Base-by-base conservation (phyloP, 2,113 vertebrate species). In the Oreochromis tanganicae region DNA sequence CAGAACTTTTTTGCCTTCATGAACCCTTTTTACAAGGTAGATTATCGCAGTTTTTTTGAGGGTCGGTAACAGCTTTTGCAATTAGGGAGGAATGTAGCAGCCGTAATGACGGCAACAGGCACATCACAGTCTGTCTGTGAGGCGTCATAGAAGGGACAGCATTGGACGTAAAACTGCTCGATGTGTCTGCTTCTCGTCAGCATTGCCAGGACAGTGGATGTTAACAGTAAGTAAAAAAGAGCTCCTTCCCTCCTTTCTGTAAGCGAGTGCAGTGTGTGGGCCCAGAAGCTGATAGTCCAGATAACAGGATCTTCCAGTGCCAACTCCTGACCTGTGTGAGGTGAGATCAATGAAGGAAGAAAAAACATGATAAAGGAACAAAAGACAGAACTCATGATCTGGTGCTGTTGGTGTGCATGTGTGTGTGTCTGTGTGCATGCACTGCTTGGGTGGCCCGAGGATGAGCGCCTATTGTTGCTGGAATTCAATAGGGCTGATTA, bases 401-500 rank as follows among this genome's bases (percentile, higher is more conserved):
- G 85, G 82, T 88, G 84, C 91, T 89, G 89, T 83, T 90, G 80
- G 88, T 94, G 93, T 91, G 92, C 85, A 52, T 88, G 85, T 61
- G 66, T 81, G 73, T 24, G 88, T 83, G 86, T 71, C 92, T 83
- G 88, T 78, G 73, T 78, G 86, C 71, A 93, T 82, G 91, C 83
- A 88, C 93, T 85, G 95, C 96, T 91, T 97, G 96, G 96, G 97
- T 97, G 96, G 97, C 93, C 96, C 78, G 11, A 93, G 95, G 94
- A 96, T 95, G 96, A 96, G 91, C 88, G 82, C 19, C 91, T 88
- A 96, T 96, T 96, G 96, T 96, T 95, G 92, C 89, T 91, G 88
- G 89, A 95, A 96, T 96, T 96, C 94, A 96, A 96, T 96, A 95
- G 95, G 92, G 89, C 94, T 94, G 95, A 96, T 96, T 96, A 96